A percentile compares a stretch with the other conserved stretches of the same genome.
Evolutionary conservation across 2,888 invertebrate species (phyloP).

Genomic region (Hybos culiciformis): DNA sequence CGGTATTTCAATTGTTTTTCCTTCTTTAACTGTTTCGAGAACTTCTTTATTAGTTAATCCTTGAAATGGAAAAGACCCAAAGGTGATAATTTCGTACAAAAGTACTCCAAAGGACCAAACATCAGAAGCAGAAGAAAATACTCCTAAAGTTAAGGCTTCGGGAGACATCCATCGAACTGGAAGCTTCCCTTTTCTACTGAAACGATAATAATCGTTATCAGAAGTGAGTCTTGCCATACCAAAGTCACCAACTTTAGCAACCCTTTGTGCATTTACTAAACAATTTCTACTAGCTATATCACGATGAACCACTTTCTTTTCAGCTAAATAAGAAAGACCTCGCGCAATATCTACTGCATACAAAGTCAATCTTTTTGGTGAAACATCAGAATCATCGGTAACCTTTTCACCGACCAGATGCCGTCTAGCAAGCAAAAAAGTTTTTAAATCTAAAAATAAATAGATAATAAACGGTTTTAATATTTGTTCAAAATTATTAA

Average conservation of each 20-base stretch:
- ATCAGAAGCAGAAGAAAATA: conserved; percentile 76
- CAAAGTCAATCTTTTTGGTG: conserved; percentile 61
- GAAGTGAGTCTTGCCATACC: conserved; percentile 83
- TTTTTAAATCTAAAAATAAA: conserved; percentile 87
- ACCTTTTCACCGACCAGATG: conserved; percentile 57
- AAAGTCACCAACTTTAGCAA: conserved; percentile 70
- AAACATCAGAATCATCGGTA: conserved; percentile 56
- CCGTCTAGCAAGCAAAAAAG: conserved; percentile 69
- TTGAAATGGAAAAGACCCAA: conserved; percentile 83
- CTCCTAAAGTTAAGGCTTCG: conserved; percentile 66
- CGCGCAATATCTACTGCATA: conserved; percentile 82
- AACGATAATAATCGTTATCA: conserved; percentile 80
- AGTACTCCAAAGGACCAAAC: conserved; percentile 85
- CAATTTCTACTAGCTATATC: conserved; percentile 74
- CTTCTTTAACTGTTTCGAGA: conserved; percentile 61
- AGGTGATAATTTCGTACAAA: conserved; percentile 77
- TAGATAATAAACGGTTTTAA: too few species aligned
- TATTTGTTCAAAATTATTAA: too few species aligned
- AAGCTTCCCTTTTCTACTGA: conserved; percentile 73
- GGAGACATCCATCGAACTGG: conserved; percentile 92
- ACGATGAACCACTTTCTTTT: conserved; percentile 76
- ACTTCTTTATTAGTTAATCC: conserved; percentile 77
- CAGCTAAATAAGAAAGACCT: conserved; percentile 72
- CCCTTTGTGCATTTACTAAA: conserved; percentile 56
- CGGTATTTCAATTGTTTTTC: conserved; percentile 60